A percentile compares a stretch with the other conserved stretches of the same genome.
phyloP scores from a whole-genome alignment of 1,140 invertebrate species.

The Thaumetopoea pityocampa region DNA sequence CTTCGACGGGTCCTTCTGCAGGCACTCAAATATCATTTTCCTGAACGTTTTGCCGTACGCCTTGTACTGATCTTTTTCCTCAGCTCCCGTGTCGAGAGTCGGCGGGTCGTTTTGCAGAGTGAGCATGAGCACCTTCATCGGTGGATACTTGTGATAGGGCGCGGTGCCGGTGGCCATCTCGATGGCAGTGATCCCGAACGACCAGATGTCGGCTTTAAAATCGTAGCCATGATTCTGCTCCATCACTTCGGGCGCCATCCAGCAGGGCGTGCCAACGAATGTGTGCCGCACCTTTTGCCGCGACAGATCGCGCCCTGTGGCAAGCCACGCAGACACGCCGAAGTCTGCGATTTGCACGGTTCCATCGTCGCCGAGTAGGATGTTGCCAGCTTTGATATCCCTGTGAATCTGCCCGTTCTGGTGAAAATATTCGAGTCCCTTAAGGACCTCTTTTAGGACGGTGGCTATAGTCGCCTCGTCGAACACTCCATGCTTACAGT shows the following conservation, averaged over 20 bases:
- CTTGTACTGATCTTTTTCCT: constrained; percentile 99
- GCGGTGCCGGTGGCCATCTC: constrained; percentile 99
- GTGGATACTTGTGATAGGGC: constrained; percentile 99
- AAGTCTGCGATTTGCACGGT: constrained; percentile 98
- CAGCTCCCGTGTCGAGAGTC: constrained; percentile 89
- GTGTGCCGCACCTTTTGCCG: constrained; percentile 97
- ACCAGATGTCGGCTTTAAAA: constrained; percentile 99
- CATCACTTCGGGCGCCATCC: constrained; percentile 99
- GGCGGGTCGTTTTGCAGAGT: constrained; percentile 99
- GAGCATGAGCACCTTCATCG: constrained; percentile 99
- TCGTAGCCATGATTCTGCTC: constrained; percentile 99
- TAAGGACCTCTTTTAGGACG: constrained; percentile 97
- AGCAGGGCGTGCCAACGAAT: constrained; percentile 98
- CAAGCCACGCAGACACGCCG: constrained; percentile 95
- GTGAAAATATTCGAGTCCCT: constrained; percentile 99
- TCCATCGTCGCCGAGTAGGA: constrained; percentile 97
- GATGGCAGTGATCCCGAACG: constrained; percentile 98
- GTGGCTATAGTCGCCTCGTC: constrained; percentile 99
- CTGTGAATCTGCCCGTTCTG: constrained; percentile 99
- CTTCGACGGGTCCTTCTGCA: constrained; percentile 97
- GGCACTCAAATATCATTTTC: constrained; percentile 96
- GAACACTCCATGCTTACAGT: constrained; percentile 98
- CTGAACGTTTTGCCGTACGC: constrained; percentile 98
- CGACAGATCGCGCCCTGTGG: constrained; percentile 92
- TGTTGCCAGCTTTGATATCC: constrained; percentile 99